Conservation (phyloP, 30 jellyfish, hydroid and myxozoan genomes). For the Catostylus mosaicus region DNA sequence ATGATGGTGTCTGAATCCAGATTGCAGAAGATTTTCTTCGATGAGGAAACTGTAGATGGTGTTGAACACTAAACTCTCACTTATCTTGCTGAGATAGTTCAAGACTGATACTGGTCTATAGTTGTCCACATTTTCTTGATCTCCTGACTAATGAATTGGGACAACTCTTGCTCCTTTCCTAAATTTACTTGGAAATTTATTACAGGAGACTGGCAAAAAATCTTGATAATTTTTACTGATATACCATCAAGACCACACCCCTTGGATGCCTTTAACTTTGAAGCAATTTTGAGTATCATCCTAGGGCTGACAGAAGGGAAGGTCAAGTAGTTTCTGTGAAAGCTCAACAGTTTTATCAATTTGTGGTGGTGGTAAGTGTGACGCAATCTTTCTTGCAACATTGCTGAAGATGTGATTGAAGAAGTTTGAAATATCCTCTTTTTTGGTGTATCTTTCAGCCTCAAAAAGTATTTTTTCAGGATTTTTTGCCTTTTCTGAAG, state of each 20-base stretch:
- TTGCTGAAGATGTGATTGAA: neutral
- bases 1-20: constrained; percentile 37
- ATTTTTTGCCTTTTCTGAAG: too few relatives aligned
- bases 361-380: constrained; percentile 20
- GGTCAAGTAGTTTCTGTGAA: neutral
- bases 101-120: constrained; percentile 22
- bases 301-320: constrained; percentile 19
- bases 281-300: constrained; percentile 25
- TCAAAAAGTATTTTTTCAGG: too few relatives aligned
- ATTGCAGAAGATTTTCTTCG: constrained; percentile 22
- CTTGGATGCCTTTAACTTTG: constrained; percentile 32
- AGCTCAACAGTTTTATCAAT: constrained; percentile 1
- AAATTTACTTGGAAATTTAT: constrained; percentile 4
- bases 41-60: neutral
- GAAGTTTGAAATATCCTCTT: too few relatives aligned
- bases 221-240: constrained; percentile 26
- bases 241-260: constrained; percentile 37
- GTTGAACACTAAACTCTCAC: too few relatives aligned
- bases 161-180: constrained; percentile 18
- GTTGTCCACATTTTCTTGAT: constrained; percentile 13
- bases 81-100: too few relatives aligned
- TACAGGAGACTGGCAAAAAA: constrained; percentile 4
- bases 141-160: constrained; percentile 25
- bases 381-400: neutral
- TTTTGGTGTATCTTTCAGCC: too few relatives aligned